Percentiles rank a stretch among this genome's conserved stretches.
Conservation (phyloP, 2,797 vertebrate species). For the Neosilurus hyrtlii region DNA sequence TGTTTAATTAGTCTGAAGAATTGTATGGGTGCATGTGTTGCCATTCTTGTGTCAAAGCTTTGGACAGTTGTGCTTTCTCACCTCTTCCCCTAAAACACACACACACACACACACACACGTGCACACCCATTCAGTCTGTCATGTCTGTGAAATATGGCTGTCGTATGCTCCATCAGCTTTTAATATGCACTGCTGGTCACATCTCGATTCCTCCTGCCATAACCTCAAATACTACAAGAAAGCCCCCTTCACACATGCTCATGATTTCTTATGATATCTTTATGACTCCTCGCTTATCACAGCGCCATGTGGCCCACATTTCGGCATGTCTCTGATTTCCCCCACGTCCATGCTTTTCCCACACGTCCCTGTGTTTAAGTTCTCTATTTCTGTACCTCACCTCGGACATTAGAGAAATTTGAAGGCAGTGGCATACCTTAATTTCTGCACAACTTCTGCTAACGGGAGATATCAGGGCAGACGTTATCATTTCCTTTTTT, state of each 20-base stretch:
- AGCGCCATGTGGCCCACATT: slow-evolving; percentile 24
- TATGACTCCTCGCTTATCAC: slow-evolving; percentile 41
- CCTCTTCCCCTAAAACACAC: neutral
- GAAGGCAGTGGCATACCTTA: slow-evolving; percentile 3
- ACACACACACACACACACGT: neutral
- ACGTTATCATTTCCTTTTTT: slow-evolving; percentile 9
- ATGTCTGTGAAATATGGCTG: slow-evolving; percentile 33
- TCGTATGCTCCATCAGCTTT: slow-evolving; percentile 29
- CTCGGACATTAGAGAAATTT: neutral
- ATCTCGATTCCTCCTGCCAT: slow-evolving; percentile 24
- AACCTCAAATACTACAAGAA: slow-evolving; percentile 39
- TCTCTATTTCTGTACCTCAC: slow-evolving; percentile 34
- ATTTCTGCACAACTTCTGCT: neutral
- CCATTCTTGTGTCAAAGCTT: slow-evolving; percentile 16
- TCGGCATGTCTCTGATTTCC: slow-evolving; percentile 46
- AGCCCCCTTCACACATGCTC: slow-evolving; percentile 39
- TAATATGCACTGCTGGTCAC: slow-evolving; percentile 44
- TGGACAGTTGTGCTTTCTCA: slow-evolving; percentile 6
- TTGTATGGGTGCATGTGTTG: slow-evolving; percentile 5
- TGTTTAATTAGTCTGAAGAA: slow-evolving; percentile 52
- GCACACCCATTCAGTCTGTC: neutral
- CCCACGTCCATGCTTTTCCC: slow-evolving; percentile 33
- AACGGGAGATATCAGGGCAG: neutral
- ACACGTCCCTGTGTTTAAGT: slow-evolving; percentile 24
- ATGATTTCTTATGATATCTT: slow-evolving; percentile 43